Base-by-base conservation (phyloP, 2,888 invertebrate species). In the Brenthis daphne region DNA sequence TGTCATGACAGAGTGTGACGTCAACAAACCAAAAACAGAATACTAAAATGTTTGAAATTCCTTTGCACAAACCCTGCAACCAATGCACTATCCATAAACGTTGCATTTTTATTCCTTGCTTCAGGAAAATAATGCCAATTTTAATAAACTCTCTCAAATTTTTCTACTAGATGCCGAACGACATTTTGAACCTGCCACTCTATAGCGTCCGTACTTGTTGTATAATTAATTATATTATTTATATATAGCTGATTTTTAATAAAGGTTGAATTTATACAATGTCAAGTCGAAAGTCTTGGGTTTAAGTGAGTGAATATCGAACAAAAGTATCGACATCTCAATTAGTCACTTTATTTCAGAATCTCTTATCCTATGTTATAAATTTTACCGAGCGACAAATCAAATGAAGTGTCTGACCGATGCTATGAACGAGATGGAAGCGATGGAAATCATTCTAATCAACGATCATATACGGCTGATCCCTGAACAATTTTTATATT, bases 61-160 rank as follows among this genome's bases (percentile, higher is more conserved):
- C 88, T 86, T 89, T 90, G 92, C 92, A 90, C 92, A 80, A 76
- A 80, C 81, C 85, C 87, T 84, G 88, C 87, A 87, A 89, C 86
- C 87, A 86, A 84, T 79, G 91, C 92, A 92, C 91, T 77, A 78
- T 86, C 85, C 88, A 82, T 85, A 77, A 85, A 84, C 79, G 82
- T 86, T 85, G 84, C 85, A 83, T 86, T 85, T 85, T 82, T 82
- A 73, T 82, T 79, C 87, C 86, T 86, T 80, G 90, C 90, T 90
- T 90, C 78, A 85, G 91, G 91, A 92, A 92, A 92, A 92, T 75
- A 92, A 91, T 92, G 92, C 90, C 90, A 92, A 92, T 92, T 92
- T 92, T 92, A 88, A 85, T 79, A 76, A 75, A 69, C 57, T 72
- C 65, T 61, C 64, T 33, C 37, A 57, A 57, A 53, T 64, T n/a